Conservation (phyloP, 92 coral and sea anemone genomes). For the Montipora capitata region DNA sequence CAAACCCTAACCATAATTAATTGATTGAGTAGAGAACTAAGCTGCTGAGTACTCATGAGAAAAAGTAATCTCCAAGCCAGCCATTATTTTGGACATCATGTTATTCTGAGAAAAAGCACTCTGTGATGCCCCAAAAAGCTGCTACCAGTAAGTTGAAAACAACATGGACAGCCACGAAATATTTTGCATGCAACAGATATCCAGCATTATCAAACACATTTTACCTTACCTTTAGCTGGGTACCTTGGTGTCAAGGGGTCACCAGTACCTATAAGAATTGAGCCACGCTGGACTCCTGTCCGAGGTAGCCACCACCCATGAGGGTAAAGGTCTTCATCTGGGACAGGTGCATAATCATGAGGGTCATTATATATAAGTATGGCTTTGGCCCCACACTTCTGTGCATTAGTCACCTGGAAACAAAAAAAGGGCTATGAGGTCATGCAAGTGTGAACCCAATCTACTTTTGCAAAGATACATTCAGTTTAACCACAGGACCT, state of each 20-base stretch:
- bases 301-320: conserved; percentile 94
- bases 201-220: background rate
- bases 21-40: too few species aligned
- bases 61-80: too few species aligned
- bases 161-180: too few species aligned
- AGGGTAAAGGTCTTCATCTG: conserved; percentile 88
- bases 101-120: too few species aligned
- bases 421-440: background rate
- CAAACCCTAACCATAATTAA: too few species aligned
- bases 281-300: conserved; percentile 95
- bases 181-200: background rate
- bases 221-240: conserved; percentile 87
- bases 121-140: too few species aligned
- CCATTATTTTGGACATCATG: too few species aligned
- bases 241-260: conserved; percentile 96
- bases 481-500: too few species aligned
- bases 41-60: too few species aligned
- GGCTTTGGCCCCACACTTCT: conserved; percentile 82
- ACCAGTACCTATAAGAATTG: conserved; percentile 88
- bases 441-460: too few species aligned
- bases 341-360: conserved; percentile 91
- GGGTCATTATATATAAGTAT: conserved; percentile 91
- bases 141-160: too few species aligned
- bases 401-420: conserved; percentile 90
- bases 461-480: too few species aligned